Conservation (phyloP, 1,140 invertebrate genomes). For the Drosophila hydei region DNA sequence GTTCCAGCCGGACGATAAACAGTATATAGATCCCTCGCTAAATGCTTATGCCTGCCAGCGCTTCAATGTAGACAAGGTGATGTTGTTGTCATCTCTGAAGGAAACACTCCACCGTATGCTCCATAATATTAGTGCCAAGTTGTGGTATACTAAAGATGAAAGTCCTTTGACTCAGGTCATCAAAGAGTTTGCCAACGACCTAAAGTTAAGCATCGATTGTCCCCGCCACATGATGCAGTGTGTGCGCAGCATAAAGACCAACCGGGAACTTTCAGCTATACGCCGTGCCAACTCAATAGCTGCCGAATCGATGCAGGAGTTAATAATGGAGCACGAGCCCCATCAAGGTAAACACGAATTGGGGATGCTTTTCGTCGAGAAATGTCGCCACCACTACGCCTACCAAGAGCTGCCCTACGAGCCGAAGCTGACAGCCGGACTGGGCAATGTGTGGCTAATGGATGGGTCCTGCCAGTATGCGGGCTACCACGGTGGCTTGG, state of each 20-base stretch:
- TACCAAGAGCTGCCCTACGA: conserved; percentile 18
- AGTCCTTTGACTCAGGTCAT: conserved; percentile 16
- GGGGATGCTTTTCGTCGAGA: conserved; percentile 26
- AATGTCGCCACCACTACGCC: conserved; percentile 26
- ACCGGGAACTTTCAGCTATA: conserved; percentile 26
- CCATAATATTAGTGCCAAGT: conserved; percentile 21
- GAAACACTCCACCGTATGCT: conserved; percentile 6
- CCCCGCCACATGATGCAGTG: conserved; percentile 29
- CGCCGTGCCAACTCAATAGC: conserved; percentile 39
- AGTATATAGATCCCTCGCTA: conserved; percentile 13
- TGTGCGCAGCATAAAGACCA: conserved; percentile 41
- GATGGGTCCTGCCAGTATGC: conserved; percentile 47
- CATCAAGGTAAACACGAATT: conserved; percentile 9
- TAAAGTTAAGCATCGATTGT: conserved; percentile 19
- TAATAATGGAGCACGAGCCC: conserved; percentile 29
- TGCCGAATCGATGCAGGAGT: conserved; percentile 42
- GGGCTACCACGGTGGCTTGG: conserved; percentile 48
- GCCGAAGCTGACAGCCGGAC: neutral
- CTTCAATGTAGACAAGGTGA: conserved; percentile 51
- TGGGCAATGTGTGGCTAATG: conserved; percentile 39
- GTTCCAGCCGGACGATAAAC: conserved; percentile 22
- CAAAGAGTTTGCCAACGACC: conserved; percentile 21
- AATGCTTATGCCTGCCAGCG: conserved; percentile 13
- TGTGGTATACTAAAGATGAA: conserved; percentile 34
- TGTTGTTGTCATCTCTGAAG: conserved; percentile 21